A percentile compares a stretch with the other conserved stretches of the same genome.
phyloP scores from a whole-genome alignment of 2,113 vertebrate species.

The Mustela lutreola region DNA sequence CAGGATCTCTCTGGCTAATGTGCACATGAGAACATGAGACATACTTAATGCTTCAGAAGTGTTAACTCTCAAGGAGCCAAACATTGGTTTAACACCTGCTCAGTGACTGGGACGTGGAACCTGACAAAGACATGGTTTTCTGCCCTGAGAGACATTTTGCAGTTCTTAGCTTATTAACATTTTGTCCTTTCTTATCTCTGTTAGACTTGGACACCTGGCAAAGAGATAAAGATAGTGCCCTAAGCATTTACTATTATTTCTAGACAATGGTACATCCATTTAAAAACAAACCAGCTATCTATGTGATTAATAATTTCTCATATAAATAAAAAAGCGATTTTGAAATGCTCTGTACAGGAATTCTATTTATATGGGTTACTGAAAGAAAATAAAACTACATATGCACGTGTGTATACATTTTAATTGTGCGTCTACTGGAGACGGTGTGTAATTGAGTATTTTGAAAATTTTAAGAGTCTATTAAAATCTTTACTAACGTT shows the following conservation, averaged over 20 bases:
- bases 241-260: not conserved
- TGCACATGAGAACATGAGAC: too few relatives aligned
- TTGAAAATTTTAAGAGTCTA: not conserved
- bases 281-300: not conserved
- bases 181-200: not conserved
- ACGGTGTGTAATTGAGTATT: not conserved
- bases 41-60: not conserved
- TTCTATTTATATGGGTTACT: not conserved
- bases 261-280: not conserved
- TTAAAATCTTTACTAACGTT: not conserved
- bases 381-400: not conserved
- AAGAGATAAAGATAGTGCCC: not conserved
- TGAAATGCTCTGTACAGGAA: not conserved
- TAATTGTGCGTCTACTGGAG: accelerated
- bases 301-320: not conserved
- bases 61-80: not conserved
- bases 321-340: not conserved
- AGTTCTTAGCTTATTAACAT: not conserved
- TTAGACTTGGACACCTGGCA: not conserved
- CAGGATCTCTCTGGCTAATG: not conserved
- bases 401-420: accelerated
- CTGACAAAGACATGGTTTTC: not conserved
- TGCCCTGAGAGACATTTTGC: not conserved
- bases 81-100: not conserved
- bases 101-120: not conserved